Evolutionary conservation across 2,888 invertebrate species (phyloP), one percentile per base, ranked within the genome.

Genomic region (Hemicrepidius hirtus): DNA sequence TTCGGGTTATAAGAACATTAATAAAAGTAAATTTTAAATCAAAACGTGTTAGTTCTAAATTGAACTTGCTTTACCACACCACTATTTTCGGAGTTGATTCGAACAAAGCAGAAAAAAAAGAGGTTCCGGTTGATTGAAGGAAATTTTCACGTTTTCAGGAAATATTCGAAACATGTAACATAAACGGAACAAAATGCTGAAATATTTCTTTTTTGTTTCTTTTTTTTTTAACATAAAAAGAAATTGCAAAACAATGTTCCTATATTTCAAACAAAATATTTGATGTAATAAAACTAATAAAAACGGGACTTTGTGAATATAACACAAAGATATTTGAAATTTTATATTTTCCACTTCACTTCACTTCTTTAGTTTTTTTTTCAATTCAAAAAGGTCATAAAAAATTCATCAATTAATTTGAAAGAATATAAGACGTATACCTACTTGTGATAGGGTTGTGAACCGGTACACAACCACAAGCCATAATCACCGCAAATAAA

Each of bases 121-220:
- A 16, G 12, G 28, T 53, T 53, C 53, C 28, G 28, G 32, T 32
- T 53, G 28, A 49, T 49, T 21, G 53, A 28, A 28, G 9, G n/a
- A 53, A 12, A 53, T 21, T 21, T 49, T 49, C 20, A 12, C 20
- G 49, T 49, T 49, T 18, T 5, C 24, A 24, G 24, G 21, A 49
- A 49, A 12, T 41, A 13, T 10, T 44, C 44, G 44, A 9, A 18
- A 44, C 44, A 18, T 44, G 18, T 18, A 16, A 44, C 44, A 44
- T 16, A 16, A 44, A 44, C 16, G 44, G 4, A 18, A 18, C 13
- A 44, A 44, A 18, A 44, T 44, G 18, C 10, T 18, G 44, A 44
- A 44, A 44, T 44, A 18, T 44, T 16, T 18, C 40, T 9, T 44
- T 44, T 44, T 16, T 44, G 44, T 18, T 18, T 18, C n/a, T 9